Conservation (phyloP, 2,113 vertebrate genomes). For the Cryptotis parvus region DNA sequence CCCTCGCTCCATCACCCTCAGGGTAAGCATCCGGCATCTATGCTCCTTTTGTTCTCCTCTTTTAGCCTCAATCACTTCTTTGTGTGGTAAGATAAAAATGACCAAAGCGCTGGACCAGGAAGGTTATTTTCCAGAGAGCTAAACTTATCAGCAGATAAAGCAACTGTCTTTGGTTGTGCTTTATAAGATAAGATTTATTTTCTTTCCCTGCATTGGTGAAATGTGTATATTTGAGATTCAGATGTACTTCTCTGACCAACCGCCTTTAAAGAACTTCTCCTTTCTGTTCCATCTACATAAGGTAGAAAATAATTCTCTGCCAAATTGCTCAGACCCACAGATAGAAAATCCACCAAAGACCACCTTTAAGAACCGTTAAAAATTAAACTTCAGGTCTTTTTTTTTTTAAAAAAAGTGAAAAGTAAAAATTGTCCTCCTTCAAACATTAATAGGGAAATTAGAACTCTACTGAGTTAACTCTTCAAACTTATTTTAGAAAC, state of each 20-base stretch:
- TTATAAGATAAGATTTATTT: not conserved
- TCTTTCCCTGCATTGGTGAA: not conserved
- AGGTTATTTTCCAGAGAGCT: not conserved
- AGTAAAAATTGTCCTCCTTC: not conserved
- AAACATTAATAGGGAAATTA: conserved; percentile 34
- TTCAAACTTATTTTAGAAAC: not conserved
- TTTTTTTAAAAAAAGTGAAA: conserved; percentile 29
- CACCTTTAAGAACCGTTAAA: conserved; percentile 65
- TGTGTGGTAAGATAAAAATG: not conserved
- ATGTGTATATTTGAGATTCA: conserved; percentile 32
- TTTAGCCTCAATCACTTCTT: not conserved
- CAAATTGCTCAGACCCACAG: conserved; percentile 51
- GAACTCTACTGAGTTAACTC: conserved; percentile 14
- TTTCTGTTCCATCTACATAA: not conserved
- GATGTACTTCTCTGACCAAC: not conserved
- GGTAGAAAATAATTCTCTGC: conserved; percentile 65
- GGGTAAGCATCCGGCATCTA: conserved; percentile 88
- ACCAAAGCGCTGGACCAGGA: not conserved
- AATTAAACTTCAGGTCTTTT: conserved; percentile 64
- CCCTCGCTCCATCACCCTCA: conserved; percentile 95
- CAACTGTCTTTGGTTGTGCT: not conserved
- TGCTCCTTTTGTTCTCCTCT: not conserved
- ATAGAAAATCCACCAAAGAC: conserved; percentile 51
- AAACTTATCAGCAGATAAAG: not conserved
- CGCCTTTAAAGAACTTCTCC: not conserved